These are phyloP conservation scores for Heloderma charlesbogerti DNA, from an alignment of 2,113 vertebrate species.

Conservation along the genomic window DNA sequence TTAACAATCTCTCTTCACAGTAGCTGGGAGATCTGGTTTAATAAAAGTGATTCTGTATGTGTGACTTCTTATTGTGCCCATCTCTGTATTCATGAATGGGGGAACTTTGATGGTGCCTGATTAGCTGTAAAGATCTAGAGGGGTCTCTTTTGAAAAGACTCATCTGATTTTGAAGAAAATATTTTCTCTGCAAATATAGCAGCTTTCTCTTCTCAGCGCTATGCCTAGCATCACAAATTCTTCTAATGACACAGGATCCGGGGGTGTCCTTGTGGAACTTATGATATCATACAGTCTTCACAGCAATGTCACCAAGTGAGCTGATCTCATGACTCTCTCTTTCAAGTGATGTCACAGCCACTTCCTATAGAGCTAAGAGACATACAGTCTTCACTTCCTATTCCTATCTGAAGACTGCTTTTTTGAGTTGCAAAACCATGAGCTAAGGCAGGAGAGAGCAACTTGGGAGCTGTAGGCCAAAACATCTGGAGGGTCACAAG, in stretches of 20 bases:
- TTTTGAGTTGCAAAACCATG: not conserved
- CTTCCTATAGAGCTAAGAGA: not conserved
- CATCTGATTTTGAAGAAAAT: not conserved
- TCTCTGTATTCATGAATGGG: not conserved
- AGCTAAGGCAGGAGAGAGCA: not conserved
- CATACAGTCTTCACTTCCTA: not conserved
- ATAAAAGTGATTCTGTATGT: slow-evolving; percentile 32
- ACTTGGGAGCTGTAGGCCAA: too few species aligned
- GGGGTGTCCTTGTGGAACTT: not conserved
- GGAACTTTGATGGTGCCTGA: not conserved
- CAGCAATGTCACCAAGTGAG: not conserved
- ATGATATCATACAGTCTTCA: not conserved
- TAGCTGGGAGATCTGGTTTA: slow-evolving; percentile 2
- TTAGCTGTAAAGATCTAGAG: too few species aligned
- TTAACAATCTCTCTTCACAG: not conserved
- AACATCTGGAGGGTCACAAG: too few species aligned
- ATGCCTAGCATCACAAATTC: too few species aligned
- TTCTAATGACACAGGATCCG: not conserved
- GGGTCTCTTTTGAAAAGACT: not conserved
- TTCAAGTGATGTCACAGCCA: not conserved
- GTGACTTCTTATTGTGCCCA: slow-evolving; percentile 1
- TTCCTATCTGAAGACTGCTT: not conserved
- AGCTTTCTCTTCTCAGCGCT: not conserved
- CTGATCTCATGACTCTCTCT: not conserved
- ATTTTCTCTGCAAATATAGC: not conserved